Evolutionary conservation across 2,113 vertebrate species (phyloP).

Genomic region (Geococcyx californianus): DNA sequence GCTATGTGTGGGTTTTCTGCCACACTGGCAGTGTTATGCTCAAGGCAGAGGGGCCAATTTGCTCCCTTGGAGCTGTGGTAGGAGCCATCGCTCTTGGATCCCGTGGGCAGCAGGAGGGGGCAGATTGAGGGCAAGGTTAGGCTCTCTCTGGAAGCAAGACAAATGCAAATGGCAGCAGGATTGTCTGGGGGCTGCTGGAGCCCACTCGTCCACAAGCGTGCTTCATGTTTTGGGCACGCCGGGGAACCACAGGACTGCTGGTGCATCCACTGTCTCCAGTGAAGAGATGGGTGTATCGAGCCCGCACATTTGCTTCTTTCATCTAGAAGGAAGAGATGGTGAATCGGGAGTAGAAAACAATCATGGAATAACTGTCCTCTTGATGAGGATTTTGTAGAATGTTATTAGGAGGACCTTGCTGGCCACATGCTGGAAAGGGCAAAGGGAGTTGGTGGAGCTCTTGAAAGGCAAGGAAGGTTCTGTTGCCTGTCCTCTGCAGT

Average conservation of each 20-base stretch:
- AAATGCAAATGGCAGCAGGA: background rate
- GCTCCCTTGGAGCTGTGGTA: background rate
- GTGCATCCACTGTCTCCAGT: accelerated
- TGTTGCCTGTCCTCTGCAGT: background rate
- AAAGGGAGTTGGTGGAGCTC: background rate
- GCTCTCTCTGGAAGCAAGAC: background rate
- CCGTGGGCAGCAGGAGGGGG: background rate
- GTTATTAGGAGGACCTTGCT: background rate
- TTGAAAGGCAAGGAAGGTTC: background rate
- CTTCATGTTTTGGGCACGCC: accelerated
- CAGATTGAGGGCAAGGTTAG: background rate
- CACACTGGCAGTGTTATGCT: background rate
- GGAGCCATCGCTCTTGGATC: accelerated
- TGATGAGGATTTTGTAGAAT: background rate
- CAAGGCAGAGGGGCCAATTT: background rate
- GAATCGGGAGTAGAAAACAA: background rate
- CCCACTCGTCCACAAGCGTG: accelerated
- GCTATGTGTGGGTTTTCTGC: background rate
- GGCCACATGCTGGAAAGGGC: background rate
- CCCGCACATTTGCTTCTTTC: background rate
- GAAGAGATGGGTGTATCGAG: background rate
- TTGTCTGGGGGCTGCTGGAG: background rate
- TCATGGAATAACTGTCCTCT: background rate
- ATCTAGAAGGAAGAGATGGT: background rate
- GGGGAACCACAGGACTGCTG: accelerated